Evolutionary conservation across 2,888 invertebrate genomes (phyloP).

Genomic region (Hyles lineata): DNA sequence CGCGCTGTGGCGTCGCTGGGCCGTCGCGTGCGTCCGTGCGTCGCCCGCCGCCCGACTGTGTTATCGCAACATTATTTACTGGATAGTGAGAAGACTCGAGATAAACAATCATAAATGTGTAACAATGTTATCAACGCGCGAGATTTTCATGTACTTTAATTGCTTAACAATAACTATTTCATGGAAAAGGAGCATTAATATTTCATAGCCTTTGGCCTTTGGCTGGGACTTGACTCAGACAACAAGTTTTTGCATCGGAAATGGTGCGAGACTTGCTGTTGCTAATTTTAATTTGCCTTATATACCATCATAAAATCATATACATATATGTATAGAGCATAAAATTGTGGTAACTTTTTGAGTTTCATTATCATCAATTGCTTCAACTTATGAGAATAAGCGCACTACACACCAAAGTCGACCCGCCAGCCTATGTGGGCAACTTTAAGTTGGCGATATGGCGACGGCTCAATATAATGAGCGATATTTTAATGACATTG

Average conservation of each 20-base stretch:
- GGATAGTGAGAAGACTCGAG: constrained; percentile 52
- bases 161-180: constrained; percentile 35
- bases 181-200: constrained; percentile 19
- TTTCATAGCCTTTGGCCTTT: constrained; percentile 13
- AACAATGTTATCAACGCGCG: constrained; percentile 46
- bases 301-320: too few species aligned
- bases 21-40: constrained; percentile 28
- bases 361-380: too few species aligned
- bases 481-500: too few species aligned
- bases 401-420: too few species aligned
- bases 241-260: neutral
- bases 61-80: constrained; percentile 56
- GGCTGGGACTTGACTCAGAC: neutral
- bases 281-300: neutral
- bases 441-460: too few species aligned
- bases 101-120: constrained; percentile 48
- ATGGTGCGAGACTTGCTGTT: neutral
- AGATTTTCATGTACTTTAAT: constrained; percentile 43
- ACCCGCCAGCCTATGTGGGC: too few species aligned
- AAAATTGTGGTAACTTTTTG: too few species aligned
- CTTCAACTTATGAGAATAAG: too few species aligned
- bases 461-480: too few species aligned
- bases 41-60: constrained; percentile 37
- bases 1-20: neutral
- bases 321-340: too few species aligned